Percentiles rank a stretch among this genome's conserved stretches.
These are phyloP conservation scores for Zeuzera pyrina DNA, from an alignment of 2,888 invertebrate species.

Conservation along the genomic window DNA sequence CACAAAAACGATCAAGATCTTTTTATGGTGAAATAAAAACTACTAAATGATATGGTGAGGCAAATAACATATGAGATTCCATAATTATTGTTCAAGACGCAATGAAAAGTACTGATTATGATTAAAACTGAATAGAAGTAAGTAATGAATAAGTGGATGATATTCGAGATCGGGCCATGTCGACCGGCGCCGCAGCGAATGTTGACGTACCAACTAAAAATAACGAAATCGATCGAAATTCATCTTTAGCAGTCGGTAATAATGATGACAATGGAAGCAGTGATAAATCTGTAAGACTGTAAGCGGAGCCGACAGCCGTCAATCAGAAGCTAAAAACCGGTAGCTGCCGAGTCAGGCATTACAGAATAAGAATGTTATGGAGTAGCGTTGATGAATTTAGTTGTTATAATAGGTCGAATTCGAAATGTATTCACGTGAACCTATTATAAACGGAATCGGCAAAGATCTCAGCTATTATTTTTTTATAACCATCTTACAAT, in stretches of 20 bases:
- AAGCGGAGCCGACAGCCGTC: slow-evolving; percentile 70
- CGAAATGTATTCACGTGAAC: too few species aligned
- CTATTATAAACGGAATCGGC: too few species aligned
- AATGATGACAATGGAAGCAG: slow-evolving; percentile 16
- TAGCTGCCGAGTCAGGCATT: slow-evolving; percentile 62
- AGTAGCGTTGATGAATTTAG: slow-evolving; percentile 22
- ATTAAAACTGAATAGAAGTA: slow-evolving; percentile 63
- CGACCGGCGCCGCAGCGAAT: slow-evolving; percentile 64
- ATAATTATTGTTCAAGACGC: too few species aligned
- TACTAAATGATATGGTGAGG: too few species aligned
- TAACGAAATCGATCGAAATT: slow-evolving; percentile 17
- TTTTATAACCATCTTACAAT: too few species aligned
- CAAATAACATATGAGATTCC: too few species aligned
- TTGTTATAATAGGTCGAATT: slow-evolving; percentile 13
- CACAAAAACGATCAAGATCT: too few species aligned
- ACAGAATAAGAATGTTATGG: slow-evolving; percentile 59
- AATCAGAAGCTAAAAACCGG: slow-evolving; percentile 71
- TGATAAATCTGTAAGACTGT: slow-evolving; percentile 33
- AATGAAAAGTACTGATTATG: slow-evolving; percentile 48
- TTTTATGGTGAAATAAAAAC: too few species aligned
- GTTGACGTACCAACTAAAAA: slow-evolving; percentile 26
- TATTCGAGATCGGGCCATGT: slow-evolving; percentile 62
- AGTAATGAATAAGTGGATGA: slow-evolving; percentile 70
- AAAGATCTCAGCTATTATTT: too few species aligned
- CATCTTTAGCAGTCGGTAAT: slow-evolving; percentile 19